Base-by-base conservation (phyloP, 2,888 invertebrate genomes). In the Oscheius myriophilus region DNA sequence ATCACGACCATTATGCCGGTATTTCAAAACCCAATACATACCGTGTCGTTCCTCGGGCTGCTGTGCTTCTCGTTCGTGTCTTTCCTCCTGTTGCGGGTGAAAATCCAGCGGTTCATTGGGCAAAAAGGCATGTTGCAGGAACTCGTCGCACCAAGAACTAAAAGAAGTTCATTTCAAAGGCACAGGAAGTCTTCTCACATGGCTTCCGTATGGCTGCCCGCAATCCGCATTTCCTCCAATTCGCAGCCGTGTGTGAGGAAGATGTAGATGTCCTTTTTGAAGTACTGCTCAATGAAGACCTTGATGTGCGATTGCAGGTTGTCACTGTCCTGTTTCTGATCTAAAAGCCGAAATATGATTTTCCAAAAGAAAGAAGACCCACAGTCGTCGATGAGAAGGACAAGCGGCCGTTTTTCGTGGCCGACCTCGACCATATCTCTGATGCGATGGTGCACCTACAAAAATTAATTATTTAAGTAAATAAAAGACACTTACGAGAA, bases 91-190 rank as follows among this genome's bases (percentile, higher is more conserved):
- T 18, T 11, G n/a, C n/a, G n/a, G n/a, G n/a, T n/a, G 6, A 12
- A 46, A 46, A 12, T 11, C 12, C 46, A 46, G 11, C 46, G 6
- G 6, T 12, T 46, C 46, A 46, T 3, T 46, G n/a, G 46, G n/a
- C 46, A 4, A 4, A 16, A 46, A 3, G 11, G 6, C 3, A 18
- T 18, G n/a, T 46, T 33, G 18, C 12, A 43, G 52, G 39, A 63
- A 63, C 39, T 63, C 52, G 2, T 53, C 42, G 41, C 63, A 63
- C 63, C 63, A 63, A 0, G 14, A 21, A 21, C 63, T 63, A n/a
- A 42, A 53, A 11, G n/a, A n/a, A 1, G 18, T 26, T 16, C 45
- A 33, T n/a, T 3, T 33, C 18, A 14, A 21, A 46, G 12, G 2
- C 0, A n/a, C 43, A 16, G 25, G 21, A 9, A 11, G 25, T 1